phyloP scores from a whole-genome alignment of 2,888 invertebrate genomes.

The Agrotis exclamationis region DNA sequence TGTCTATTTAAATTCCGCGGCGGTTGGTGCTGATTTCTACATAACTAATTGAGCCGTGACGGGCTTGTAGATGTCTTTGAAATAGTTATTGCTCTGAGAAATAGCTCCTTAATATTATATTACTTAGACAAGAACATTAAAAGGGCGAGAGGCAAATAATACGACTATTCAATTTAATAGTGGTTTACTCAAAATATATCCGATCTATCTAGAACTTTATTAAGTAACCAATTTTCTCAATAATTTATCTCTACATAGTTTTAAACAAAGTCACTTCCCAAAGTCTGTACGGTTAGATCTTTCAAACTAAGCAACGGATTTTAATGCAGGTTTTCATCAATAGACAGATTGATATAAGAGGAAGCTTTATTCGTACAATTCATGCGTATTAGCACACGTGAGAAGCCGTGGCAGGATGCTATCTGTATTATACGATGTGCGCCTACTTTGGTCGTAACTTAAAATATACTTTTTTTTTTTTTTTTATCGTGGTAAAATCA shows the following conservation, averaged over 20 bases:
- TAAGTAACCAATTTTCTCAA: neutral
- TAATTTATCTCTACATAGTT: neutral
- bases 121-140: constrained; percentile 4
- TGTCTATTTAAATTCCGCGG: constrained; percentile 65
- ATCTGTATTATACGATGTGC: too few species aligned
- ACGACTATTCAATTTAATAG: neutral
- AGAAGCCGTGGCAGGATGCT: too few species aligned
- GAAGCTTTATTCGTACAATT: too few species aligned
- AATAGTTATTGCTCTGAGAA: constrained; percentile 48
- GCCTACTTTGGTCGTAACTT: neutral
- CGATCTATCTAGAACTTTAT: neutral
- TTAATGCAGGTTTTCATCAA: too few species aligned
- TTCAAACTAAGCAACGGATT: too few species aligned
- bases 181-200: neutral
- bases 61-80: constrained; percentile 57
- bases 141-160: neutral
- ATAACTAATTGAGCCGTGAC: constrained; percentile 70
- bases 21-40: constrained; percentile 69
- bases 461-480: too few species aligned
- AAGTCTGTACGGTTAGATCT: too few species aligned
- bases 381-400: too few species aligned
- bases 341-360: too few species aligned
- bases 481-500: too few species aligned
- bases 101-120: constrained; percentile 36
- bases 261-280: too few species aligned